Percentiles rank a stretch among this genome's conserved stretches.
Evolutionary conservation across 2,113 vertebrate species (phyloP).

Genomic region (Phalacrocorax carbo): DNA sequence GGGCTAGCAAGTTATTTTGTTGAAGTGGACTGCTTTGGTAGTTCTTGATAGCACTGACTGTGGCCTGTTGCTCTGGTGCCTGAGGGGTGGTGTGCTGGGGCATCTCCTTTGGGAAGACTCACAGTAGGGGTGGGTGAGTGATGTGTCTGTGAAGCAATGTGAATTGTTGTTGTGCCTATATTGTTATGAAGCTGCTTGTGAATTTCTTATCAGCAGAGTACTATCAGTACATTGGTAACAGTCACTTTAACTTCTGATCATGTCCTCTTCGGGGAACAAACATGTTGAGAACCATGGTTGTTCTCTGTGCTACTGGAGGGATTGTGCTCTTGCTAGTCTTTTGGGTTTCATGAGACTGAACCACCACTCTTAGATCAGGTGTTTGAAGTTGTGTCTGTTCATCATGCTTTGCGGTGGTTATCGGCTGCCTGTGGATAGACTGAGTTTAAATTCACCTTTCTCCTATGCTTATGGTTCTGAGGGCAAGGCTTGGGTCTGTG

Average conservation of each 20-base stretch:
- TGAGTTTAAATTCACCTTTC: neutral
- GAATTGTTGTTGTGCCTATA: neutral
- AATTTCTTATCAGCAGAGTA: neutral
- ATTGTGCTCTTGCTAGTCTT: neutral
- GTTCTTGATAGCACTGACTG: neutral
- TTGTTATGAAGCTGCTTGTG: neutral
- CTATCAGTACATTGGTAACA: neutral
- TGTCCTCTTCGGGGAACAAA: neutral
- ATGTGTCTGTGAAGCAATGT: neutral
- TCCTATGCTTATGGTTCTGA: neutral
- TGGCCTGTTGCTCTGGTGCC: neutral
- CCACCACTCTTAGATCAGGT: neutral
- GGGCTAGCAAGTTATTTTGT: neutral
- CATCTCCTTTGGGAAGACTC: neutral
- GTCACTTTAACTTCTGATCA: neutral
- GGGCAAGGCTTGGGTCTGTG: neutral
- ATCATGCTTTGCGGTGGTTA: neutral
- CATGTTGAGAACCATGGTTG: fast-evolving
- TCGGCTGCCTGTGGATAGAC: neutral
- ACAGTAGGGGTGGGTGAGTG: neutral
- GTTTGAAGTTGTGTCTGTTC: neutral
- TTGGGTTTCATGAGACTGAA: neutral
- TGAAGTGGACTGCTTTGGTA: neutral
- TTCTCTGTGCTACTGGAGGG: neutral
- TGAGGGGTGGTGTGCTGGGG: neutral